Conservation (phyloP, 2,888 invertebrate species). For the Thecocarcelia acutangulata region DNA sequence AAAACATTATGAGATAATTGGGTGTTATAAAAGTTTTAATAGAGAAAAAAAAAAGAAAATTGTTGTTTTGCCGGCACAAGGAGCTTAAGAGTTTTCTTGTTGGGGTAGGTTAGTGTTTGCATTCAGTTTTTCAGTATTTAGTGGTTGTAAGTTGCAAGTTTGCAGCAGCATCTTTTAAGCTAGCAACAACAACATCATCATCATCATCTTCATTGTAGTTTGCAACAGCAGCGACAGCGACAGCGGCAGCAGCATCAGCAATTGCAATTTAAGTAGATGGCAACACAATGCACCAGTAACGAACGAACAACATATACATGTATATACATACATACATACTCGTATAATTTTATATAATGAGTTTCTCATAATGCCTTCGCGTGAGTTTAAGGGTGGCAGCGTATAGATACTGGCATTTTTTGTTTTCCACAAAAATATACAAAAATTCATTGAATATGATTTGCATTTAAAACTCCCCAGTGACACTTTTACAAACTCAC, state of each 20-base stretch:
- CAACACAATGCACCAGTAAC: constrained; percentile 27
- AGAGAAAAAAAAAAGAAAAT: constrained; percentile 8
- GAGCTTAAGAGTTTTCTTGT: constrained; percentile 45
- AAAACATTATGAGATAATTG: not conserved
- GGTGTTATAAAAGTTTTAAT: not conserved
- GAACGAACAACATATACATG: constrained; percentile 48
- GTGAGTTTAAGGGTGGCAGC: constrained; percentile 63
- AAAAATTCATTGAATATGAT: constrained; percentile 22
- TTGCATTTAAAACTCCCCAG: not conserved
- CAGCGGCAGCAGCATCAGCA: constrained; percentile 34
- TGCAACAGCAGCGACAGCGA: constrained; percentile 34
- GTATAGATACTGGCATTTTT: constrained; percentile 56
- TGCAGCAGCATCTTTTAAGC: constrained; percentile 42
- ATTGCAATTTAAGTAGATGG: constrained; percentile 5
- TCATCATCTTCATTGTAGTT: not conserved
- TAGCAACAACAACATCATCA: constrained; percentile 20
- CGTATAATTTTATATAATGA: constrained; percentile 42
- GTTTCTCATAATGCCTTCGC: constrained; percentile 28
- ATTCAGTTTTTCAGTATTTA: constrained; percentile 1
- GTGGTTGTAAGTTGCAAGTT: constrained; percentile 47
- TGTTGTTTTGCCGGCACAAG: constrained; percentile 49
- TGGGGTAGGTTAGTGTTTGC: constrained; percentile 64
- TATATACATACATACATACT: too few species aligned
- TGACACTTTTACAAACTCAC: too few species aligned
- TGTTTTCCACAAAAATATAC: constrained; percentile 27